A percentile compares a stretch with the other conserved stretches of the same genome.
phyloP scores from a whole-genome alignment of 1,140 invertebrate genomes.

The Neodiprion pinetum region DNA sequence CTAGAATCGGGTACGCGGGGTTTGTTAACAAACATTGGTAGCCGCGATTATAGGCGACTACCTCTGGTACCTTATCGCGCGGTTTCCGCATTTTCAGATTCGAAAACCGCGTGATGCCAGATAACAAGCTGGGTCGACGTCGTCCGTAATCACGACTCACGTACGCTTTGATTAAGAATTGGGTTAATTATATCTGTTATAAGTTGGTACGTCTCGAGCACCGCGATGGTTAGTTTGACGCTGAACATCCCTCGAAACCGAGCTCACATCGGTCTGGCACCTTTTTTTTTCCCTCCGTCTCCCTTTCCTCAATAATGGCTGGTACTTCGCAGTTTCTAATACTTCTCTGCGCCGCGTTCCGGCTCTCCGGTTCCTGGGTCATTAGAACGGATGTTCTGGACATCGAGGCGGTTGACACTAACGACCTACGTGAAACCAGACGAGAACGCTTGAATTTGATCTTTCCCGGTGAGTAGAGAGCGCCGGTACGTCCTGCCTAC shows the following conservation, averaged over 20 bases:
- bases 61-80: background rate
- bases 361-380: conserved; percentile 12
- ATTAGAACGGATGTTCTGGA: conserved; percentile 5
- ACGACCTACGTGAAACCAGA: conserved; percentile 11
- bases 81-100: background rate
- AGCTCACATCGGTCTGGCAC: background rate
- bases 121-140: background rate
- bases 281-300: background rate
- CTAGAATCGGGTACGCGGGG: no score
- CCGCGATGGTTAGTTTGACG: no score
- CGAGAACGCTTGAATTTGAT: conserved; percentile 25
- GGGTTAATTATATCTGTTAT: background rate
- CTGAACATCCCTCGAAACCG: background rate
- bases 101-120: background rate
- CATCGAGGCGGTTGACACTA: conserved; percentile 6
- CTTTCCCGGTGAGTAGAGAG: conserved; percentile 28
- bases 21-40: no score
- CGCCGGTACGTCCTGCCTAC: background rate
- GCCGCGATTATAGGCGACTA: no score
- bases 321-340: background rate
- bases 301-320: background rate
- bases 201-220: background rate
- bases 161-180: background rate
- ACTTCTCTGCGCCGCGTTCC: background rate
- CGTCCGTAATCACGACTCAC: background rate